Conservation (phyloP, 2,888 invertebrate genomes). For the Noctua comes region DNA sequence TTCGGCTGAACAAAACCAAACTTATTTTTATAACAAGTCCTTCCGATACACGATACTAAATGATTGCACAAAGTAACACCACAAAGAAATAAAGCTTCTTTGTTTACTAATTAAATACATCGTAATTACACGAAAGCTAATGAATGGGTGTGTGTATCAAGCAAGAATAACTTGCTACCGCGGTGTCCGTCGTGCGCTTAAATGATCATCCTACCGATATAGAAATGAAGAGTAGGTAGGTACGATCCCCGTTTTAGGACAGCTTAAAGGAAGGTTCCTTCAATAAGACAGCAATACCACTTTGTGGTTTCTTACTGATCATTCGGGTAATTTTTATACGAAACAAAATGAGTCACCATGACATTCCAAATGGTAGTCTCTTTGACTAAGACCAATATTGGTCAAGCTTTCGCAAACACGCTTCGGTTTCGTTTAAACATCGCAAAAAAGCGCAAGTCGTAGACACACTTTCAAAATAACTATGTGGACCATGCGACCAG, state of each 20-base stretch:
- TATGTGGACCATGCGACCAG: conserved; percentile 33
- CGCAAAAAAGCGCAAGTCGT: conserved; percentile 34
- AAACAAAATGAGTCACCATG: conserved; percentile 33
- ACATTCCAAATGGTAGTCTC: conserved; percentile 18
- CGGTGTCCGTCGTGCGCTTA: conserved; percentile 43
- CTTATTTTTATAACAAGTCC: neutral
- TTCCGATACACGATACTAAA: neutral
- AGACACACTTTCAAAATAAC: conserved; percentile 54
- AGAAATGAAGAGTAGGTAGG: conserved; percentile 49
- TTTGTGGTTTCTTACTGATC: conserved; percentile 8
- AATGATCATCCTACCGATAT: conserved; percentile 57
- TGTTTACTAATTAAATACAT: conserved; percentile 17
- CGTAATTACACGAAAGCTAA: conserved; percentile 25
- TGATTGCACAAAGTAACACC: neutral
- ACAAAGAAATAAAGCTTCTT: neutral
- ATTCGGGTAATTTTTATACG: neutral
- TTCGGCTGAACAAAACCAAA: neutral
- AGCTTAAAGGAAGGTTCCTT: conserved; percentile 16
- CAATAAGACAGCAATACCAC: neutral
- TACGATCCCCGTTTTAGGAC: conserved; percentile 49
- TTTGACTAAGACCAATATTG: conserved; percentile 32
- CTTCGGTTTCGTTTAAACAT: neutral
- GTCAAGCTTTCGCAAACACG: conserved; percentile 12
- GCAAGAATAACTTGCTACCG: conserved; percentile 33
- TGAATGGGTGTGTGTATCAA: conserved; percentile 45